These are phyloP conservation scores for Hybos culiciformis DNA, from an alignment of 2,888 invertebrate genomes.

Conservation along the genomic window DNA sequence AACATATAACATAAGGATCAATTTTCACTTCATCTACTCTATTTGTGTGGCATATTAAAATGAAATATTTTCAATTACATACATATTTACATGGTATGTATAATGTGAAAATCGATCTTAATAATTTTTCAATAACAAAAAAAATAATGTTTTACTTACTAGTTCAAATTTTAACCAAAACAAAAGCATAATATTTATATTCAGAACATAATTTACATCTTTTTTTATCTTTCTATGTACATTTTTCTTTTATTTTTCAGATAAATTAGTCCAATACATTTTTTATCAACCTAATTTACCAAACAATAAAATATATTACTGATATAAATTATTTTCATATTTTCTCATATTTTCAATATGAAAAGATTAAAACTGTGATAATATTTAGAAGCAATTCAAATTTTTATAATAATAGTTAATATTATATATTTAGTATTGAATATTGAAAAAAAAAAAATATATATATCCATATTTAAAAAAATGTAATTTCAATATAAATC, in stretches of 20 bases:
- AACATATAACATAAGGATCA: too few relatives aligned
- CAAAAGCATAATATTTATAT: too few relatives aligned
- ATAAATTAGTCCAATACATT: neutral
- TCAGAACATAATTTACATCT: too few relatives aligned
- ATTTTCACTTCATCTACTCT: too few relatives aligned
- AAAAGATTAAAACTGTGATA: neutral
- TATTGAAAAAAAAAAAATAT: neutral
- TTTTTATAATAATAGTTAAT: neutral
- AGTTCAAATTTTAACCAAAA: too few relatives aligned
- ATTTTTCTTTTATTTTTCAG: neutral
- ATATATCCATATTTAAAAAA: neutral
- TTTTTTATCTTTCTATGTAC: neutral
- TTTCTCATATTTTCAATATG: neutral
- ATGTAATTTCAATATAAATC: neutral
- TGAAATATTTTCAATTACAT: too few relatives aligned
- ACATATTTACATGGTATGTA: too few relatives aligned
- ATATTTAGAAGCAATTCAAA: neutral
- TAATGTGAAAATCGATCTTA: too few relatives aligned
- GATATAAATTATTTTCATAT: neutral
- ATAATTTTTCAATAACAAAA: too few relatives aligned
- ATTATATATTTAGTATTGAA: neutral
- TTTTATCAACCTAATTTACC: constrained; percentile 3
- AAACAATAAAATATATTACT: constrained; percentile 1
- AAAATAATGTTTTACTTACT: too few relatives aligned
- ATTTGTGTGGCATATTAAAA: too few relatives aligned